Evolutionary conservation across 2,888 invertebrate genomes (phyloP).

Genomic region (Psylliodes chrysocephalus): DNA sequence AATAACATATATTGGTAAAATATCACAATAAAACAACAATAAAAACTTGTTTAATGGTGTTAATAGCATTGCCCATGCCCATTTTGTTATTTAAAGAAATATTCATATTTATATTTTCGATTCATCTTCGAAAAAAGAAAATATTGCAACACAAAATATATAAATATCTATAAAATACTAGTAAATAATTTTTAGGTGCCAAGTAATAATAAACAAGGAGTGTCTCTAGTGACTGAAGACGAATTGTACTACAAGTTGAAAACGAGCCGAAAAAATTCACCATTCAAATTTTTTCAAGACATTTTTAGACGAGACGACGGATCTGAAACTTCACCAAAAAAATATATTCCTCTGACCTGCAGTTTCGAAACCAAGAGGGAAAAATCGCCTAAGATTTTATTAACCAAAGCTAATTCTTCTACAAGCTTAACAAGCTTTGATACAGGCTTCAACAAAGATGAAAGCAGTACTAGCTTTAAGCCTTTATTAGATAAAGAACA

Average conservation of each 20-base stretch:
- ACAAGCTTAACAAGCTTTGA: not conserved
- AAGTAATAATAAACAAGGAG: conserved; percentile 62
- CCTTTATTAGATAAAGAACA: not conserved
- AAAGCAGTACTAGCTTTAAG: not conserved
- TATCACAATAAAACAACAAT: too few species aligned
- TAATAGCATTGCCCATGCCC: too few species aligned
- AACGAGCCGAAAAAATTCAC: conserved; percentile 63
- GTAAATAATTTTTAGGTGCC: conserved; percentile 65
- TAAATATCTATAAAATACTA: too few species aligned
- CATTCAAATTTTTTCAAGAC: conserved; percentile 71
- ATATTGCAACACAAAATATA: too few species aligned
- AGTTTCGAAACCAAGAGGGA: conserved; percentile 41
- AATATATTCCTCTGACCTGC: not conserved
- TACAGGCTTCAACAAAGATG: not conserved
- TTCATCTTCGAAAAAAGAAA: too few species aligned
- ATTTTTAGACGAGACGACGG: conserved; percentile 67
- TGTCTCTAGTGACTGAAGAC: conserved; percentile 60
- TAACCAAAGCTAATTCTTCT: conserved; percentile 69
- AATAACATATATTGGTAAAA: too few species aligned
- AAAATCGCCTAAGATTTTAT: conserved; percentile 75
- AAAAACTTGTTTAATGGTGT: too few species aligned
- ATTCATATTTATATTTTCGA: too few species aligned
- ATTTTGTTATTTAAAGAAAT: too few species aligned
- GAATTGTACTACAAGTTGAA: conserved; percentile 51
- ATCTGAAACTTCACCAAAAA: not conserved